Percentiles rank a stretch among this genome's conserved stretches.
These are phyloP conservation scores for Zenarchopterus dispar DNA, from an alignment of 2,797 vertebrate genomes.

Conservation along the genomic window DNA sequence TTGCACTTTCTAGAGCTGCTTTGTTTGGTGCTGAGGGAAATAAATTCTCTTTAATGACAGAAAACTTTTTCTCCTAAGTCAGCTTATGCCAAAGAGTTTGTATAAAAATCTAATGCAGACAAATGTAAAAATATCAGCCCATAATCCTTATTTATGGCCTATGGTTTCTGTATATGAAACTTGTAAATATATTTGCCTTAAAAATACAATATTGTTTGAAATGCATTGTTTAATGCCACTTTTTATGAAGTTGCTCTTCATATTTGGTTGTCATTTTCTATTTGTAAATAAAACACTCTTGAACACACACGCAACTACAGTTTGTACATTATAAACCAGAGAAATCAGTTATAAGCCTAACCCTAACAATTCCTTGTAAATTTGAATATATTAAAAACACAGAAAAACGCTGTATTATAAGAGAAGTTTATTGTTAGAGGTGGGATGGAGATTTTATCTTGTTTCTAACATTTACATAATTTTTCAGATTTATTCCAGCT, in stretches of 20 bases:
- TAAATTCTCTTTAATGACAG: background rate
- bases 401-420: conserved; percentile 31
- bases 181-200: conserved; percentile 42
- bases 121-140: conserved; percentile 19
- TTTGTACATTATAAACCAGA: too few relatives aligned
- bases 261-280: conserved; percentile 2
- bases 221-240: conserved; percentile 1
- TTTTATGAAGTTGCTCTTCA: conserved; percentile 24
- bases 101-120: conserved; percentile 15
- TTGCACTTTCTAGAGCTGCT: conserved; percentile 18
- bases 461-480: conserved; percentile 51
- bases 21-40: conserved; percentile 9
- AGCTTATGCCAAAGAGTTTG: conserved; percentile 3
- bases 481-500: conserved; percentile 15
- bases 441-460: conserved; percentile 23
- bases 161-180: conserved; percentile 22
- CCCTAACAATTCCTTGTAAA: too few relatives aligned
- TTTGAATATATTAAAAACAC: background rate
- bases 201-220: conserved; percentile 11
- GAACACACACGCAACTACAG: too few relatives aligned
- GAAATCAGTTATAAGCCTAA: too few relatives aligned
- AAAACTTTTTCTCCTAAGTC: conserved; percentile 8
- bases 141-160: conserved; percentile 6
- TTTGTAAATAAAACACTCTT: background rate
- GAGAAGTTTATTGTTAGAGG: conserved; percentile 57